Evolutionary conservation across 2,113 vertebrate genomes (phyloP), one percentile per base, ranked within the genome.

Genomic region (Semnornis frantzii): DNA sequence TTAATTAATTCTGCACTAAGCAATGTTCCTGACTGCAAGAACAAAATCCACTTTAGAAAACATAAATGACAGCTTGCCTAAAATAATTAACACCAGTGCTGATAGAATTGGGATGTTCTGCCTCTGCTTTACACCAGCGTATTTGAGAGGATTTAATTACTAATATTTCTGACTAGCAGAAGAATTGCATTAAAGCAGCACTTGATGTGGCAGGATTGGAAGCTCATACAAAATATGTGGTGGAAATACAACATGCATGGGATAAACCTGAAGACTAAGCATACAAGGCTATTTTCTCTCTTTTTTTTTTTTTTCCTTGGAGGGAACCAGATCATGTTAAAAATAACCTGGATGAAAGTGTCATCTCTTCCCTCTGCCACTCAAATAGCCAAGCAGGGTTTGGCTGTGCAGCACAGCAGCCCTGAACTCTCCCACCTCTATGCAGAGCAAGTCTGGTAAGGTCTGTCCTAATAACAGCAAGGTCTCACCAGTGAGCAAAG

Each of bases 1-100:
- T 98, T 98, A 98, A 98, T 98, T 98, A 98, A 98, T 98, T 98
- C 98, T 98, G 97, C 97, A 95, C 97, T 97, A 98, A 98, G 98
- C 98, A 98, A 98, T 98, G 98, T 98, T 98, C 98, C 98, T 98
- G 97, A 98, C 97, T 98, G 96, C 95, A 97, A 96, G 98, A 97
- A 98, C 97, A 98, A 98, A 98, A 98, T 97, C 97, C 97, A 98
- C 98, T 98, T 98, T 97, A 97, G 96, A 98, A 98, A 98, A 96
- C 97, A 97, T 98, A 98, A 98, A 98, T 98, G 98, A 98, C 98
- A 98, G 97, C 97, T 98, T 98, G 98, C 97, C 97, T 98, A 97
- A 98, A 98, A 98, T 98, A 98, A 98, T 98, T 98, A 98, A 98
- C 98, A 97, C 97, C 94, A 95, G 92, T 92, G 95, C 98, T 96